Base-by-base conservation (phyloP, 2,113 vertebrate species). In the Motacilla alba region DNA sequence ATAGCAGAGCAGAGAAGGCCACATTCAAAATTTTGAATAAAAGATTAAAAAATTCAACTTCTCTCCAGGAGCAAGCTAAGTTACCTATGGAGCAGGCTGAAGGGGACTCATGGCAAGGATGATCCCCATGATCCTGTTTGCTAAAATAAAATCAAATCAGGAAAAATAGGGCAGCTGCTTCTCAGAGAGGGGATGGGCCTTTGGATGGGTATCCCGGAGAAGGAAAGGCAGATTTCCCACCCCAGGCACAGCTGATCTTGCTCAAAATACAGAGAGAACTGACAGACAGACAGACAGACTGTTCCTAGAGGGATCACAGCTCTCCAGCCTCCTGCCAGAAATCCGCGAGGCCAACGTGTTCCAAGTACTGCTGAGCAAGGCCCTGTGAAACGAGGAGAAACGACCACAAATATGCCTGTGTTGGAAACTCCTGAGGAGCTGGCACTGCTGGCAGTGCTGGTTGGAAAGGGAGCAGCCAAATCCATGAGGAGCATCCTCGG, bases 381-480 rank as follows among this genome's bases (percentile, higher is more conserved):
- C 75, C 85, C 44, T 72, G 0, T 22, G 55, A 63, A 95, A 56
- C 4, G 26, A 93, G 86, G 55, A 70, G 80, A 46, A 74, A 86
- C 5, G 33, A 94, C 92, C 94, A 92, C 90, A 96, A 96, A 88
- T 59, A 83, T 81, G 43, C 83, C 43, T 55, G 64, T 4, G 31
- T 9, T 94, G 62, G 44, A 43, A 88, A 86, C 78, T 78, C 66
- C 77, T 17, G 62, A 76, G 47, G 67, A 70, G 68, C 2, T 96
- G 76, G 86, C 91, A 78, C 56, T 52, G 73, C 52, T 76, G 63
- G 67, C 67, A 63, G 50, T 8, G 33, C 59, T 69, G 76, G 7
- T 23, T 83, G 89, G 56, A 31, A n/a, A 76, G 9, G 63, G 56
- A 94, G 67, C 33, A 35, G 67, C 24, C 70, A 79, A 76, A 85